These are phyloP conservation scores for Dryoscopus gambensis DNA, from an alignment of 2,113 vertebrate species.

Conservation along the genomic window DNA sequence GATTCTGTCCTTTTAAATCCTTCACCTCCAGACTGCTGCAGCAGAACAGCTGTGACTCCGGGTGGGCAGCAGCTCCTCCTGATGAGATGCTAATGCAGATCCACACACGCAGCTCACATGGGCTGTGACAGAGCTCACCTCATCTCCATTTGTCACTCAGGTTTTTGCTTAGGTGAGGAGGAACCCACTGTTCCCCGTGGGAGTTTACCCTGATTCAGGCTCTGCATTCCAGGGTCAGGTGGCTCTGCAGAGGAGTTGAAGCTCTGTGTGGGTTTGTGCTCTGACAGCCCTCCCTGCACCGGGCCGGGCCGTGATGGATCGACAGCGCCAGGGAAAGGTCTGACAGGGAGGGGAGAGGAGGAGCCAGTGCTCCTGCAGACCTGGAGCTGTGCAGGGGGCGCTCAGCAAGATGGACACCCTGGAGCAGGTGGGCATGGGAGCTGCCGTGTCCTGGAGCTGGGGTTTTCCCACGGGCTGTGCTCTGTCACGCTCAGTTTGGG, in stretches of 20 bases:
- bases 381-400: not conserved
- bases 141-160: not conserved
- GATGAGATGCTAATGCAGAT: not conserved
- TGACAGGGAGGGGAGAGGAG: slow-evolving; percentile 26
- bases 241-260: not conserved
- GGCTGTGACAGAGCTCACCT: not conserved
- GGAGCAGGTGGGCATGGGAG: not conserved
- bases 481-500: not conserved
- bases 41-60: not conserved
- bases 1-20: slow-evolving; percentile 34
- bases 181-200: not conserved
- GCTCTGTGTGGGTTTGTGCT: not conserved
- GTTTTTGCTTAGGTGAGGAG: not conserved
- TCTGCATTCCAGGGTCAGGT: not conserved
- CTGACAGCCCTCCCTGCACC: not conserved
- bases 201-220: not conserved
- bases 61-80: not conserved
- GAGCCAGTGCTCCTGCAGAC: not conserved
- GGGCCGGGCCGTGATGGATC: not conserved
- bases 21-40: slow-evolving; percentile 5
- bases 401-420: not conserved
- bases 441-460: not conserved
- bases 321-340: not conserved
- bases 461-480: not conserved
- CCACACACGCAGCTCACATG: not conserved